A percentile compares a stretch with the other conserved stretches of the same genome.
Evolutionary conservation across 2,113 vertebrate genomes (phyloP).

Genomic region (Pygoscelis antarcticus): DNA sequence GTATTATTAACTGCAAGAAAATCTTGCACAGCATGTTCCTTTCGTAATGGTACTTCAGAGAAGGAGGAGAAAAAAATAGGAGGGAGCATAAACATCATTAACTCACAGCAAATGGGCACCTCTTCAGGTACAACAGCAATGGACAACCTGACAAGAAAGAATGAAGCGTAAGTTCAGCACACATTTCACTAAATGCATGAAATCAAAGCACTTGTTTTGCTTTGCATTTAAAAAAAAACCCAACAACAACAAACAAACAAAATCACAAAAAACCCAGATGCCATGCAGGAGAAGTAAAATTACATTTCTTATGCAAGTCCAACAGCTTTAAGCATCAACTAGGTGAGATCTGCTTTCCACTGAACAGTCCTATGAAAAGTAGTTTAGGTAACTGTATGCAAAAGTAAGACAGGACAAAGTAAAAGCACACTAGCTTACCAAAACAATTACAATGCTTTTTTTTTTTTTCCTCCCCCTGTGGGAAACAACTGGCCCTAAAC

Average conservation of each 20-base stretch:
- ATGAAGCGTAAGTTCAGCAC: neutral
- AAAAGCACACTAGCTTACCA: neutral
- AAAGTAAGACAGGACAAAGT: neutral
- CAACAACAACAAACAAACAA: neutral
- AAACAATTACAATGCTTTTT: neutral
- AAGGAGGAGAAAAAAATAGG: neutral
- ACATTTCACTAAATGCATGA: neutral
- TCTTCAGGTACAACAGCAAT: neutral
- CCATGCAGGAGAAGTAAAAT: neutral
- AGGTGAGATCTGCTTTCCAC: neutral
- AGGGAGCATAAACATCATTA: neutral
- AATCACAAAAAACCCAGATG: neutral
- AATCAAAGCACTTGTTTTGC: neutral
- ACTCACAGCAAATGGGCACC: neutral
- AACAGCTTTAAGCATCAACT: neutral
- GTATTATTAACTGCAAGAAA: neutral
- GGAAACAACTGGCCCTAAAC: neutral
- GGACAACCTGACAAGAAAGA: neutral
- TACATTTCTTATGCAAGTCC: neutral
- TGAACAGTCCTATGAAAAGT: neutral
- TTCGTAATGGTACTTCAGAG: neutral
- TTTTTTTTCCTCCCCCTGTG: neutral
- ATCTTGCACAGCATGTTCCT: neutral
- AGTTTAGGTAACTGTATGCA: neutral
- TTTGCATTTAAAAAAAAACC: neutral